Evolutionary conservation across 2,113 vertebrate species (phyloP).

Genomic region (Colossoma macropomum): DNA sequence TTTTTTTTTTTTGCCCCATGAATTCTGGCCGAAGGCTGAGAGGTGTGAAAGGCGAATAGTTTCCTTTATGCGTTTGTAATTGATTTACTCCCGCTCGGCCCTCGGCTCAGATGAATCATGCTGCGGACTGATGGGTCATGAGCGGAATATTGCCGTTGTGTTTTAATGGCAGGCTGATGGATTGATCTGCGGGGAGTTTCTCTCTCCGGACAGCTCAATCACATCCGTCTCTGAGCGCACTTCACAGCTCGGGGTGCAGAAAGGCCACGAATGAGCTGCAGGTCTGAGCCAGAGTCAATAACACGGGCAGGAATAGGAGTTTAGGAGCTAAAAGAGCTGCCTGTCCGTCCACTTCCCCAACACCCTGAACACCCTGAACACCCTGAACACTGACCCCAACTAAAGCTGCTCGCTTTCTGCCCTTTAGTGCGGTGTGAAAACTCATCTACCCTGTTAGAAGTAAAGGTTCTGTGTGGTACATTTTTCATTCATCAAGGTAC

Average conservation of each 20-base stretch:
- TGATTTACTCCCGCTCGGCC: slow-evolving; percentile 23
- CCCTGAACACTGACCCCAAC: too few relatives aligned
- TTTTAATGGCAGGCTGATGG: slow-evolving; percentile 25
- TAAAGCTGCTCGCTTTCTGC: too few relatives aligned
- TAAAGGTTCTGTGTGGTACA: too few relatives aligned
- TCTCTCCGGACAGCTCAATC: slow-evolving; percentile 3
- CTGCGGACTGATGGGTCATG: slow-evolving; percentile 36
- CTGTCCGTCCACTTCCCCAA: too few relatives aligned
- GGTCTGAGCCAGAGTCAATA: slow-evolving; percentile 59
- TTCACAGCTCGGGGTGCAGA: slow-evolving; percentile 4
- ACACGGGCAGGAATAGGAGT: slow-evolving; percentile 5
- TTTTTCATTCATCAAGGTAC: too few relatives aligned
- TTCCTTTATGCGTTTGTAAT: slow-evolving; percentile 1
- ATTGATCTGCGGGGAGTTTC: slow-evolving; percentile 17
- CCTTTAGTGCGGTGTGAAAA: too few relatives aligned
- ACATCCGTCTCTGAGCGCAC: slow-evolving; percentile 53
- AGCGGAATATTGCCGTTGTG: slow-evolving; percentile 10
- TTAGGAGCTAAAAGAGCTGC: neutral
- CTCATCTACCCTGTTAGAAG: too few relatives aligned
- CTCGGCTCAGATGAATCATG: slow-evolving; percentile 34
- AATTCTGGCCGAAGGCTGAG: neutral
- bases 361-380: too few relatives aligned
- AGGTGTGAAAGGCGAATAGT: slow-evolving; percentile 15
- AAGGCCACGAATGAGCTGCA: slow-evolving; percentile 14
- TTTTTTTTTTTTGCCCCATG: too few relatives aligned